Evolutionary conservation across 2,888 invertebrate genomes (phyloP).

Genomic region (Gandaritis pyraliata): DNA sequence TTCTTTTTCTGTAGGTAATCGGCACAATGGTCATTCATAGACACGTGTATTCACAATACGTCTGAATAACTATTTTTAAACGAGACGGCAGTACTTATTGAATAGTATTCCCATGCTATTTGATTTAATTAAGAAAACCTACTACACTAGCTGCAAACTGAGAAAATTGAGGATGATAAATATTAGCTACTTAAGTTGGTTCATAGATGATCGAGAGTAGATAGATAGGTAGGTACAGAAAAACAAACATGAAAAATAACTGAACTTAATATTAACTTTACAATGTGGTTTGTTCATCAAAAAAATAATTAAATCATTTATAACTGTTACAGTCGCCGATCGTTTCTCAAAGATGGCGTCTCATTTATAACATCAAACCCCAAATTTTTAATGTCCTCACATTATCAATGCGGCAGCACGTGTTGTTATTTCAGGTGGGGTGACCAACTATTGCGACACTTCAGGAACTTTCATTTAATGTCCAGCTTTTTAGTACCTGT

Average conservation of each 20-base stretch:
- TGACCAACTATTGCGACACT: constrained; percentile 15
- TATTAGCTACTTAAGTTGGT: too few species aligned
- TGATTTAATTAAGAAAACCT: constrained; percentile 9
- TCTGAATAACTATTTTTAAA: constrained; percentile 1
- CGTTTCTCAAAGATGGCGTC: constrained; percentile 68
- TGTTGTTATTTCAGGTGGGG: constrained; percentile 51
- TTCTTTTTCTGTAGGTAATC: constrained; percentile 38
- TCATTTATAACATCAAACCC: constrained; percentile 71
- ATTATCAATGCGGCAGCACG: constrained; percentile 70
- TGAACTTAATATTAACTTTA: neutral
- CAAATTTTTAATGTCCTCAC: constrained; percentile 75
- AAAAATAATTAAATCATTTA: constrained; percentile 64
- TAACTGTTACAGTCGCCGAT: constrained; percentile 49
- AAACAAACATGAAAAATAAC: neutral
- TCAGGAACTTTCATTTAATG: neutral
- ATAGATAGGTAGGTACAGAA: too few species aligned
- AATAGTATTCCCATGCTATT: constrained; percentile 18
- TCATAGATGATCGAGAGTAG: too few species aligned
- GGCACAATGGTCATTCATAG: constrained; percentile 19
- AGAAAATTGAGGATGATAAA: too few species aligned
- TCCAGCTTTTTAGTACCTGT: too few species aligned
- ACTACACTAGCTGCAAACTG: too few species aligned
- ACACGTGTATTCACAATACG: constrained; percentile 5
- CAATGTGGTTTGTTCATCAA: constrained; percentile 10
- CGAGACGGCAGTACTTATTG: constrained; percentile 3